phyloP scores from a whole-genome alignment of 2,888 invertebrate species.

The Linnaemya vulpina region DNA sequence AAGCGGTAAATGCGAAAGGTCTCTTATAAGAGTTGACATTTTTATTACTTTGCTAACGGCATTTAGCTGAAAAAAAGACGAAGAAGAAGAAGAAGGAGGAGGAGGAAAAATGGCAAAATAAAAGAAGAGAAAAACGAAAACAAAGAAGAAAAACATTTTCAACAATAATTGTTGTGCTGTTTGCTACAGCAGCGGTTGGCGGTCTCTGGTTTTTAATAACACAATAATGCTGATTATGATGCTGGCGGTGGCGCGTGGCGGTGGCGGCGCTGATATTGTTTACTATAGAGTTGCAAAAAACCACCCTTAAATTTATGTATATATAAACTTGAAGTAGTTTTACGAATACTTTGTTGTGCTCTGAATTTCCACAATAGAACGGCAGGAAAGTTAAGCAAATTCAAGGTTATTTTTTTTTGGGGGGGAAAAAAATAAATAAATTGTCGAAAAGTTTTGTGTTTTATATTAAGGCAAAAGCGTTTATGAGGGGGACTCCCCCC shows the following conservation, averaged over 20 bases:
- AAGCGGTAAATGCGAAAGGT: constrained; percentile 50
- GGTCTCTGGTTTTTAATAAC: constrained; percentile 54
- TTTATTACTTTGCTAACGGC: constrained; percentile 81
- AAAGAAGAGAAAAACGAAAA: not conserved
- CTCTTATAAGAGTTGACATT: constrained; percentile 78
- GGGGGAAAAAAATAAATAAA: not conserved
- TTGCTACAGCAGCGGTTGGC: constrained; percentile 45
- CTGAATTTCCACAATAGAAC: constrained; percentile 39
- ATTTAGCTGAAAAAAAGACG: constrained; percentile 58
- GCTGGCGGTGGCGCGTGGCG: not conserved
- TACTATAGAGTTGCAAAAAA: not conserved
- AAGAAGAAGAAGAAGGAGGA: too few species aligned
- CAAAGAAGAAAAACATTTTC: constrained; percentile 18
- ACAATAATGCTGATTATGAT: constrained; percentile 31
- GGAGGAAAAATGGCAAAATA: constrained; percentile 31
- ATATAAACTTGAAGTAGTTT: constrained; percentile 28
- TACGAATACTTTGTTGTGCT: constrained; percentile 44
- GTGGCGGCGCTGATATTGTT: not conserved
- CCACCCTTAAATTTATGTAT: constrained; percentile 59
- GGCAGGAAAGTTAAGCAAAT: not conserved
- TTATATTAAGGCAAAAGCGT: not conserved
- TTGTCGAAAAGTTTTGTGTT: not conserved
- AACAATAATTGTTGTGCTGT: constrained; percentile 49
- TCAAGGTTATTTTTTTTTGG: constrained; percentile 6
- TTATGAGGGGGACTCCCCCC: not conserved